phyloP scores from a whole-genome alignment of 2,888 invertebrate genomes.

The Caenorhabditis zanzibari region DNA sequence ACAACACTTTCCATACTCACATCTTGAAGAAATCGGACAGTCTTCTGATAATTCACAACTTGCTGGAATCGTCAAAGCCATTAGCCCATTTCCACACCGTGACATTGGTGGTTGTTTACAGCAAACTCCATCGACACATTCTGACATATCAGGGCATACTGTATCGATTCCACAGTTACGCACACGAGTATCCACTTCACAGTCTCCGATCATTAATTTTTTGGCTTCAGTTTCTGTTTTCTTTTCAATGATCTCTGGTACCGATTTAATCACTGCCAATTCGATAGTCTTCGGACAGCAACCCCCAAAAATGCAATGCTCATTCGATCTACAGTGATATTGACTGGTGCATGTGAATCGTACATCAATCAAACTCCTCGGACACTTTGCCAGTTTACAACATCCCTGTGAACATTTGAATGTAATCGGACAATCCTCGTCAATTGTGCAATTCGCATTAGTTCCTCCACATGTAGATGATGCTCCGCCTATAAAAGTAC shows the following conservation, averaged over 20 bases:
- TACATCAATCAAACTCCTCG: conserved; percentile 57
- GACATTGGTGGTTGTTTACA: conserved; percentile 62
- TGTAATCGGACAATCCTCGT: conserved; percentile 73
- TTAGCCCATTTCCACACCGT: conserved; percentile 69
- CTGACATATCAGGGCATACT: conserved; percentile 74
- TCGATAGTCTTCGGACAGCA: conserved; percentile 70
- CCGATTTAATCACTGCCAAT: conserved; percentile 29
- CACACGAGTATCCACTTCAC: conserved; percentile 66
- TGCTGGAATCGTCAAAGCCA: conserved; percentile 71
- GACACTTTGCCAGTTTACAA: conserved; percentile 73
- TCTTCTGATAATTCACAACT: conserved; percentile 69
- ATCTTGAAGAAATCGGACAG: conserved; percentile 75
- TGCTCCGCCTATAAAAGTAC: conserved; percentile 64
- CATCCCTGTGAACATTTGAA: conserved; percentile 72
- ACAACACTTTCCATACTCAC: conserved; percentile 77
- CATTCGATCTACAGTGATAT: conserved; percentile 70
- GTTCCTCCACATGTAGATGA: conserved; percentile 61
- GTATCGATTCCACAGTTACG: conserved; percentile 68
- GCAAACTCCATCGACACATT: conserved; percentile 75
- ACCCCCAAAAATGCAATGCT: conserved; percentile 72
- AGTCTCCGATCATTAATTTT: conserved; percentile 35
- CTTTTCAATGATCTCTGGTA: conserved; percentile 19
- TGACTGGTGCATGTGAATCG: conserved; percentile 69
- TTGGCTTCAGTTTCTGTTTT: not conserved
- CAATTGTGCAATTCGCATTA: conserved; percentile 67